These are phyloP conservation scores for Panzeria rudis DNA, from an alignment of 2,888 invertebrate species.

Conservation along the genomic window DNA sequence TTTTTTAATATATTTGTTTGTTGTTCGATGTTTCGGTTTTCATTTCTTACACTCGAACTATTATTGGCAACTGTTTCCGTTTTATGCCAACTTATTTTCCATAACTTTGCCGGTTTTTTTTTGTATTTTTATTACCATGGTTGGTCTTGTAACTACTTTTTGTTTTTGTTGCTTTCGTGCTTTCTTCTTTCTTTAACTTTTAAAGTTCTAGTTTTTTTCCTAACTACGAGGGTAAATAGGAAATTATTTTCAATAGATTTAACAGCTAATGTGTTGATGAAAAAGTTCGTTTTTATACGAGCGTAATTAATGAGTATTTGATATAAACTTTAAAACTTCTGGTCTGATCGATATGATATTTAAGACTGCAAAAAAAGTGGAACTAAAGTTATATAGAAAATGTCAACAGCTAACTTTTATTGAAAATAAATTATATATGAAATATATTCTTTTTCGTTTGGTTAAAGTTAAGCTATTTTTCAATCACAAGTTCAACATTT, in stretches of 20 bases:
- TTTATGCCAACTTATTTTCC: constrained; percentile 53
- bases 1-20: not conserved
- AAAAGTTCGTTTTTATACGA: too few relatives aligned
- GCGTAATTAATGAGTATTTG: not conserved
- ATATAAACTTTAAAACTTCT: not conserved
- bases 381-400: too few relatives aligned
- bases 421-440: too few relatives aligned
- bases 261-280: not conserved
- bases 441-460: too few relatives aligned
- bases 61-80: constrained; percentile 71
- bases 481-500: too few relatives aligned
- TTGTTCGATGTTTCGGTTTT: not conserved
- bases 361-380: too few relatives aligned
- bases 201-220: not conserved
- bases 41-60: constrained; percentile 38
- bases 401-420: too few relatives aligned
- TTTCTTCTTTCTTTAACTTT: not conserved
- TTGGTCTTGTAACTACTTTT: constrained; percentile 13
- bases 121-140: constrained; percentile 24
- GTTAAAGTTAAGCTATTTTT: too few relatives aligned
- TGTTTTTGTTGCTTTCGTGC: constrained; percentile 13
- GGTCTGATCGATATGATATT: not conserved
- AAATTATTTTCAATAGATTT: not conserved
- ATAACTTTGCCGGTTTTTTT: constrained; percentile 31
- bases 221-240: constrained; percentile 13